Percentiles rank a stretch among this genome's conserved stretches.
Evolutionary conservation across 1,140 invertebrate genomes (phyloP).

Genomic region (Reticulitermes speratus): DNA sequence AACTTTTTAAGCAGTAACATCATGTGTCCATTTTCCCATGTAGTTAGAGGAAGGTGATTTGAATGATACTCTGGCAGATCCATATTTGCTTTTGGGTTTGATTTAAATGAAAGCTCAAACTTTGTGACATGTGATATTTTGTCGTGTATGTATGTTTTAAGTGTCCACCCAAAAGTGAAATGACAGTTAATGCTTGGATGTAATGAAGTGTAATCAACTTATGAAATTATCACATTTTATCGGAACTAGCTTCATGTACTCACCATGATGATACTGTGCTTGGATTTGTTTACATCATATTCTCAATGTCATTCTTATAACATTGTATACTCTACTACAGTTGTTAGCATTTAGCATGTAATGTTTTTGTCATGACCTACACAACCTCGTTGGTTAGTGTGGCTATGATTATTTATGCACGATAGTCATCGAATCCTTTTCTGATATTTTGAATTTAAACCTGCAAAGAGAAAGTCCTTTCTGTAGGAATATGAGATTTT

Average conservation of each 20-base stretch:
- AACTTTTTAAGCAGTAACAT: slow-evolving; percentile 7
- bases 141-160: slow-evolving; percentile 33
- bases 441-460: slow-evolving; percentile 10
- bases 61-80: slow-evolving; percentile 9
- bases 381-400: slow-evolving; percentile 8
- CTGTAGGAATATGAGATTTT: slow-evolving; percentile 24
- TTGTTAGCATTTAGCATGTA: slow-evolving; percentile 9
- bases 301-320: neutral
- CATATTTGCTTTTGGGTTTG: slow-evolving; percentile 21
- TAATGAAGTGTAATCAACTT: slow-evolving; percentile 23
- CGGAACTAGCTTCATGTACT: slow-evolving; percentile 19
- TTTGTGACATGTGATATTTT: slow-evolving; percentile 37
- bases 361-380: slow-evolving; percentile 20
- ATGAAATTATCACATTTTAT: slow-evolving; percentile 12
- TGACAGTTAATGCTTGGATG: slow-evolving; percentile 21
- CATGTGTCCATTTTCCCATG: neutral
- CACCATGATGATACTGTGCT: neutral
- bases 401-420: slow-evolving; percentile 21
- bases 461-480: neutral
- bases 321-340: slow-evolving; percentile 19
- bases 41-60: neutral
- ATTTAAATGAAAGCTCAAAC: slow-evolving; percentile 36
- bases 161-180: slow-evolving; percentile 20
- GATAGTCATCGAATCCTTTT: slow-evolving; percentile 17
- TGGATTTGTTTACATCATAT: slow-evolving; percentile 22